Evolutionary conservation across 2,113 vertebrate genomes (phyloP).

Genomic region (Parus major): DNA sequence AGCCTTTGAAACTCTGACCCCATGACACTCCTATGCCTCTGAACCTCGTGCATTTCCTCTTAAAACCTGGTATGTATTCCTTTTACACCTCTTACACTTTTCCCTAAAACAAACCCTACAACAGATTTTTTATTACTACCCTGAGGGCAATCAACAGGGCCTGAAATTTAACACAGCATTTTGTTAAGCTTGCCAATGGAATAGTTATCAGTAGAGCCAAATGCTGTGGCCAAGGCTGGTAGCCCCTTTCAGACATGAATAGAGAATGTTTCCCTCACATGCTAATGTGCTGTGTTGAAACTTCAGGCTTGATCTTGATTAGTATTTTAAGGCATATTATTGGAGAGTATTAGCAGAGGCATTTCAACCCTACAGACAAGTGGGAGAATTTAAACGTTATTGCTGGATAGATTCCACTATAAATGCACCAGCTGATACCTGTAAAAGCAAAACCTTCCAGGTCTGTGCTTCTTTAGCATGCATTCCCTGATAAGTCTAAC

Average conservation of each 20-base stretch:
- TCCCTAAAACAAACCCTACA: not conserved
- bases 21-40: not conserved
- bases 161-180: not conserved
- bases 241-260: not conserved
- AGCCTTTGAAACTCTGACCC: not conserved
- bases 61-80: not conserved
- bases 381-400: not conserved
- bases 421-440: not conserved
- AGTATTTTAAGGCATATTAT: not conserved
- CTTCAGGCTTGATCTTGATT: not conserved
- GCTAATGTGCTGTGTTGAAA: not conserved
- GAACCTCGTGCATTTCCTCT: not conserved
- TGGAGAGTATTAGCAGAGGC: not conserved
- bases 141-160: not conserved
- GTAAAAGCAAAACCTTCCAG: not conserved
- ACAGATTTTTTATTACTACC: not conserved
- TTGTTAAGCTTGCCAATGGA: not conserved
- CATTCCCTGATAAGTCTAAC: not conserved
- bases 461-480: not conserved
- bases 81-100: not conserved
- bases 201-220: not conserved
- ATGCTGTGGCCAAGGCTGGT: not conserved
- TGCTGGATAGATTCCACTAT: not conserved
- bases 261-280: not conserved
- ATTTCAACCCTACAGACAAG: not conserved